These are phyloP conservation scores for Agrochola litura DNA, from an alignment of 2,888 invertebrate species.

Conservation along the genomic window DNA sequence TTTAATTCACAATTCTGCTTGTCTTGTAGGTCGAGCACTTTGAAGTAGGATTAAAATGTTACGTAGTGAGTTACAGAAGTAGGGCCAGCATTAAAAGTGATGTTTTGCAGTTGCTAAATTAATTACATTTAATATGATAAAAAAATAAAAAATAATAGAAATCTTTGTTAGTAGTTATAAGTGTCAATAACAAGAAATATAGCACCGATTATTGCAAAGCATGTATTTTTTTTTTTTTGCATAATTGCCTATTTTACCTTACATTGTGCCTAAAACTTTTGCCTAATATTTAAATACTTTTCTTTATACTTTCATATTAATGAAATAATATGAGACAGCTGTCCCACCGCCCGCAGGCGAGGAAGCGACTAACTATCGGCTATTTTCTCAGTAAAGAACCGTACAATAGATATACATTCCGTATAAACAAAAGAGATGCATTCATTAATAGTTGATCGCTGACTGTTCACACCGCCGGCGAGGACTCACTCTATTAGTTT, in stretches of 20 bases:
- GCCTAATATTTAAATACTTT: not conserved
- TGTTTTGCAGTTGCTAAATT: not conserved
- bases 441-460: too few relatives aligned
- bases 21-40: not conserved
- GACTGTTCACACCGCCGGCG: too few relatives aligned
- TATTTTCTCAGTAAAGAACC: too few relatives aligned
- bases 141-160: not conserved
- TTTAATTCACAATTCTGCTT: slow-evolving; percentile 33
- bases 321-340: not conserved
- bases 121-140: not conserved
- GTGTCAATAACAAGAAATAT: not conserved
- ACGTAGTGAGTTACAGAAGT: not conserved
- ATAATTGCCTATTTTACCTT: not conserved
- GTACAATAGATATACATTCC: too few relatives aligned
- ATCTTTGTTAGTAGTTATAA: not conserved
- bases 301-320: not conserved
- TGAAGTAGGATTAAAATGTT: slow-evolving; percentile 27
- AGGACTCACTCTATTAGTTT: too few relatives aligned
- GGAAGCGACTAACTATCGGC: too few relatives aligned
- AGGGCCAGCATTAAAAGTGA: not conserved
- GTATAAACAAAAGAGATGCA: too few relatives aligned
- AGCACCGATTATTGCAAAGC: not conserved
- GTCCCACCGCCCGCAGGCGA: too few relatives aligned
- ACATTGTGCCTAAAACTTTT: not conserved
- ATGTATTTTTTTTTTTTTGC: not conserved